Conservation (phyloP, 1,140 invertebrate genomes). For the Hormaphis cornu region DNA sequence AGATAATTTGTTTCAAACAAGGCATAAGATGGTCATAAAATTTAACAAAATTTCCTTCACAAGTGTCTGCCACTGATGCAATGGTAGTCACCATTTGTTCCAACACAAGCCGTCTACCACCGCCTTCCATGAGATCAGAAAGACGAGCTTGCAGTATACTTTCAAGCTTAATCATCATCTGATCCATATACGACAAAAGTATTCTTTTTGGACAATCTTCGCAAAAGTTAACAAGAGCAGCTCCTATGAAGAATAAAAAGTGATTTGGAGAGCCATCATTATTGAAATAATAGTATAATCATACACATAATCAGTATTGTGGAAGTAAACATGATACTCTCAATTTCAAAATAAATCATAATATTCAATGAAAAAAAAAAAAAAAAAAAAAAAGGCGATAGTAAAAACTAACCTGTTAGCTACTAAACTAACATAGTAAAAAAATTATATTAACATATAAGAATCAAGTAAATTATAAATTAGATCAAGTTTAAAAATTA, state of each 20-base stretch:
- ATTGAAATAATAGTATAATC: too few species aligned
- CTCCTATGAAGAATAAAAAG: conserved; percentile 44
- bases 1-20: conserved; percentile 93
- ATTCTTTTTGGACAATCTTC: conserved; percentile 97
- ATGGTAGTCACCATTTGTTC: conserved; percentile 97
- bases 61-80: conserved; percentile 96
- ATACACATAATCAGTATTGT: too few species aligned
- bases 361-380: too few species aligned
- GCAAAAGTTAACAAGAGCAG: conserved; percentile 97
- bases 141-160: conserved; percentile 84
- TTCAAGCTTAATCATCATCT: conserved; percentile 85
- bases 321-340: too few species aligned
- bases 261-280: neutral
- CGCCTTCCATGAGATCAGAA: conserved; percentile 80
- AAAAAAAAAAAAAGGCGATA: too few species aligned
- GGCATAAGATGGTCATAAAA: conserved; percentile 78
- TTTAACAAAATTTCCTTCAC: conserved; percentile 85
- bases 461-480: too few species aligned
- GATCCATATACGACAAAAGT: conserved; percentile 78
- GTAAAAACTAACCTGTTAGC: too few species aligned
- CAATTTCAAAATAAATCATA: too few species aligned
- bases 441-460: too few species aligned
- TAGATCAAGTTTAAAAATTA: too few species aligned
- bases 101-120: conserved; percentile 89
- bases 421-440: too few species aligned